phyloP scores from a whole-genome alignment of 2,113 vertebrate species.

The Lophotis ruficrista region DNA sequence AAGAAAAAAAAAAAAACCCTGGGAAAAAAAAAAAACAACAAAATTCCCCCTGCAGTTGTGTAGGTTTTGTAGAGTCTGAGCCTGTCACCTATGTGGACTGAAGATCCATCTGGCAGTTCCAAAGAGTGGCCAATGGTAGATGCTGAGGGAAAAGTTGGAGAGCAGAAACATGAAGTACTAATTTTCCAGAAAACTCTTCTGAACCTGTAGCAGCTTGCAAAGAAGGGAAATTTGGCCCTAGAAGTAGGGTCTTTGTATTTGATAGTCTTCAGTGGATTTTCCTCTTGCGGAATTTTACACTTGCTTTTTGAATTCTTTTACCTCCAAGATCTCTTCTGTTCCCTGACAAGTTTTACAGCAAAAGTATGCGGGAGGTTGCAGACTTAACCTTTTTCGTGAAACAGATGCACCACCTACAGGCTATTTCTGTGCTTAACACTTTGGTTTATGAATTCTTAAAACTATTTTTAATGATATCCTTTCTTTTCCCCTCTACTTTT shows the following conservation, averaged over 20 bases:
- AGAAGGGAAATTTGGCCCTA: neutral
- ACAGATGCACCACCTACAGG: slow-evolving; percentile 52
- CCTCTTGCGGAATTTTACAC: neutral
- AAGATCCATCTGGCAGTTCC: neutral
- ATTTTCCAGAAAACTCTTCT: neutral
- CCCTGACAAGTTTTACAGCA: neutral
- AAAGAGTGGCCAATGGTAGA: neutral
- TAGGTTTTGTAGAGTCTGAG: neutral
- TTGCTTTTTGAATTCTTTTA: neutral
- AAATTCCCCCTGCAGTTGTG: neutral
- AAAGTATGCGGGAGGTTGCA: neutral
- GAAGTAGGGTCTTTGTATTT: neutral
- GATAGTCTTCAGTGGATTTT: neutral
- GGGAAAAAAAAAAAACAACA: neutral
- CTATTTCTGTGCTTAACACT: neutral
- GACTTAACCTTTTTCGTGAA: neutral
- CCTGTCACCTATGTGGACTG: neutral
- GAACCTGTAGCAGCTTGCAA: neutral
- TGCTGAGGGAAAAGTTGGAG: neutral
- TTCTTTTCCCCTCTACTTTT: neutral
- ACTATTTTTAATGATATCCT: neutral
- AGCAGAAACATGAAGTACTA: neutral
- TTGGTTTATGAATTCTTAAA: neutral
- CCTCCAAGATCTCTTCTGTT: neutral
- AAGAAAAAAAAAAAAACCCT: neutral